Percentiles rank a stretch among this genome's conserved stretches.
These are phyloP conservation scores for Heteractis magnifica DNA, from an alignment of 92 coral and sea anemone genomes.

Conservation along the genomic window DNA sequence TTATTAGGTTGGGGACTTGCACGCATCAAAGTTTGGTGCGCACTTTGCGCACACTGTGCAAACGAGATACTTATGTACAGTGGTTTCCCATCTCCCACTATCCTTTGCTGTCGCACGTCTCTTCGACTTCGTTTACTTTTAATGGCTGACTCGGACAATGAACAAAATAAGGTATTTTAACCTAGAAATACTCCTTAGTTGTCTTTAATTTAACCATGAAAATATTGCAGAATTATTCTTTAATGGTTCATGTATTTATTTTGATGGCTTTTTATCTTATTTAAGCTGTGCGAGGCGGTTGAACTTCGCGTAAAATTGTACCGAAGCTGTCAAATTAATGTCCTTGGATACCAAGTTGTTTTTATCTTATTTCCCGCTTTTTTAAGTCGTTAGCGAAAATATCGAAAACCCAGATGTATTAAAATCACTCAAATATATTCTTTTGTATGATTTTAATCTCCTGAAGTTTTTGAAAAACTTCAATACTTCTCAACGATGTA, in stretches of 20 bases:
- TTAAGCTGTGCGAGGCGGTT: not conserved
- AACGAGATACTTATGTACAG: not conserved
- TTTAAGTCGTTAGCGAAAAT: not conserved
- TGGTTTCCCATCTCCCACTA: slow-evolving; percentile 34
- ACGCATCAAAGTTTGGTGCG: not conserved
- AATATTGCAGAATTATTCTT: not conserved
- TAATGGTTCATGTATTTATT: slow-evolving; percentile 15
- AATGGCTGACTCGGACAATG: slow-evolving; percentile 98
- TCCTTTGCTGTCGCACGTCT: slow-evolving; percentile 17
- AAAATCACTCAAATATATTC: not conserved
- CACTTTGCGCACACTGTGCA: not conserved
- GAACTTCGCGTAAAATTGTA: not conserved
- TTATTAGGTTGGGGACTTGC: too few relatives aligned
- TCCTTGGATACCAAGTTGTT: slow-evolving; percentile 40
- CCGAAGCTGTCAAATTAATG: slow-evolving; percentile 8
- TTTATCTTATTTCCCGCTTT: not conserved
- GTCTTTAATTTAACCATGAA: not conserved
- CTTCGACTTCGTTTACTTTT: slow-evolving; percentile 34
- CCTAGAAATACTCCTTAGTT: slow-evolving; percentile 1
- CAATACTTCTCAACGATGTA: not conserved
- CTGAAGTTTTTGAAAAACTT: not conserved
- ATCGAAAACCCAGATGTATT: not conserved
- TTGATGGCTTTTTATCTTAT: not conserved
- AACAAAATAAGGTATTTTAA: slow-evolving; percentile 80
- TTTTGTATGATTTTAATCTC: not conserved